Evolutionary conservation across 2,888 invertebrate species (phyloP).

Genomic region (Phengaris arion): DNA sequence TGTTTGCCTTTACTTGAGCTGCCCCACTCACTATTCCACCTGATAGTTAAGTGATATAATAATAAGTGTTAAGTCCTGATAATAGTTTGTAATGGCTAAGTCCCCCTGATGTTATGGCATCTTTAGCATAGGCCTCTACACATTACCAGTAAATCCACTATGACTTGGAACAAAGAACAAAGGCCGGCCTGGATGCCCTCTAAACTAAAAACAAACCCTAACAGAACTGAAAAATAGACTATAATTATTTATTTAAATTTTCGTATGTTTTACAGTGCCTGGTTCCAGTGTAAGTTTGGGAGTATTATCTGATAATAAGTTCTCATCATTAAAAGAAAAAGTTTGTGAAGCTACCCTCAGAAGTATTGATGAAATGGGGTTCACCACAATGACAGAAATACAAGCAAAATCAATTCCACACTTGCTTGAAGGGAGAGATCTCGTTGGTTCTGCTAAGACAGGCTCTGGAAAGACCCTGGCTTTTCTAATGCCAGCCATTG

Average conservation of each 20-base stretch:
- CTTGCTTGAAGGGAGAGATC: constrained; percentile 93
- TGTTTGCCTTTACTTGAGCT: too few species aligned
- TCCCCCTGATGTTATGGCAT: too few species aligned
- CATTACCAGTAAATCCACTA: too few species aligned
- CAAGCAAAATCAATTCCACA: constrained; percentile 94
- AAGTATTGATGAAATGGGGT: constrained; percentile 94
- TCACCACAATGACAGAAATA: constrained; percentile 96
- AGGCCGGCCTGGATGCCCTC: too few species aligned
- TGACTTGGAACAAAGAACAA: too few species aligned
- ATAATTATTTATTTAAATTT: background rate
- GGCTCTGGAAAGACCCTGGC: constrained; percentile 98
- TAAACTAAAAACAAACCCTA: background rate
- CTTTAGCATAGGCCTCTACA: too few species aligned
- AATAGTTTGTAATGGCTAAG: too few species aligned
- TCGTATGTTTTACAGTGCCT: constrained; percentile 74
- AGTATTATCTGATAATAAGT: constrained; percentile 80
- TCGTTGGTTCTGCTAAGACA: constrained; percentile 97
- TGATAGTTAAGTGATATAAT: too few species aligned
- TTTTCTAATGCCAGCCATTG: constrained; percentile 96
- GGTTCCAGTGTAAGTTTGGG: constrained; percentile 81
- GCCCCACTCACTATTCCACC: too few species aligned
- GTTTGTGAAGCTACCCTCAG: constrained; percentile 91
- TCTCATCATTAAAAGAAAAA: constrained; percentile 79
- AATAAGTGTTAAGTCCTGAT: too few species aligned
- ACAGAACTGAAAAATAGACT: background rate